Percentiles rank a stretch among this genome's conserved stretches.
Evolutionary conservation across 2,797 vertebrate genomes (phyloP).

Genomic region (Falco cherrug): DNA sequence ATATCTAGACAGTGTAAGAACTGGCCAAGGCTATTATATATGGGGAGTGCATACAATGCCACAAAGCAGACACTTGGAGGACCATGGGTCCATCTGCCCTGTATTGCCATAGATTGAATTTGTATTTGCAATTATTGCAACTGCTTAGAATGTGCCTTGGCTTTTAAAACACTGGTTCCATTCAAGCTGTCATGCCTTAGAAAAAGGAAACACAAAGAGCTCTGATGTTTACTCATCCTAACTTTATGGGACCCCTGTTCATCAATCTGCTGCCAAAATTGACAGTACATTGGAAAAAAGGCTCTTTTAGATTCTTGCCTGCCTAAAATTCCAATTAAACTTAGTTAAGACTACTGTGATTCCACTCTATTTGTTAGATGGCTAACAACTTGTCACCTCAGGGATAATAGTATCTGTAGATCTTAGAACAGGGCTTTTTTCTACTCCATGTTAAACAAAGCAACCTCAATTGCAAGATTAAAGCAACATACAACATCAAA

Average conservation of each 20-base stretch:
- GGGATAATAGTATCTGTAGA: not conserved
- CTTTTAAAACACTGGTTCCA: not conserved
- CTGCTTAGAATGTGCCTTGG: not conserved
- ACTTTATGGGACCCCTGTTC: not conserved
- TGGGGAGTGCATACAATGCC: not conserved
- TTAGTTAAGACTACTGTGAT: not conserved
- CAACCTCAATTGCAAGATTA: not conserved
- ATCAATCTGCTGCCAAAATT: not conserved
- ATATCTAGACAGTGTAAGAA: not conserved
- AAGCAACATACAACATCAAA: not conserved
- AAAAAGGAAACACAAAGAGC: not conserved
- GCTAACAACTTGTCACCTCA: not conserved
- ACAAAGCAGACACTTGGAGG: no score
- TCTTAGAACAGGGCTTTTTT: not conserved
- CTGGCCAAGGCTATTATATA: not conserved
- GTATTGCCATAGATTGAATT: not conserved
- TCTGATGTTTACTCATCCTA: not conserved
- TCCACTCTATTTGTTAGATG: not conserved
- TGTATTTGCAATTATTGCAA: not conserved
- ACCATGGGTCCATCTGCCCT: fast-evolving
- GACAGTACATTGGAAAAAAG: not conserved
- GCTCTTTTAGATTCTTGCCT: not conserved
- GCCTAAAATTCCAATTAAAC: not conserved
- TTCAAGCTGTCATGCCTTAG: not conserved
- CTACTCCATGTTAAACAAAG: not conserved